These are phyloP conservation scores for Drosophila formosana DNA, from an alignment of 2,888 invertebrate genomes.

Conservation along the genomic window DNA sequence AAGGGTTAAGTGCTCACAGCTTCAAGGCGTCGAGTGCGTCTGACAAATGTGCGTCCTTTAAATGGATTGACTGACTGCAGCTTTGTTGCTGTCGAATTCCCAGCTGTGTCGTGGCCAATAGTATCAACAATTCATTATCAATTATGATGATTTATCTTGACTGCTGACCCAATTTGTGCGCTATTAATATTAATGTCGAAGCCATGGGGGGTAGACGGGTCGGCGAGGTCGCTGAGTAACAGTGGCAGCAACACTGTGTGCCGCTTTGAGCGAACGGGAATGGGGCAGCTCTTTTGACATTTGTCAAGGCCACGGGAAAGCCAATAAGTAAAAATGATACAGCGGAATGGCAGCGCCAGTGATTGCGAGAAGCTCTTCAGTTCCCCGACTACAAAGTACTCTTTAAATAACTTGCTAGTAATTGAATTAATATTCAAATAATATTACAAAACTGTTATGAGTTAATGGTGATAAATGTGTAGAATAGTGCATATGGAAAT, in stretches of 20 bases:
- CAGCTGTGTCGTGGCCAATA: slow-evolving; percentile 39
- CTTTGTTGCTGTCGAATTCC: slow-evolving; percentile 26
- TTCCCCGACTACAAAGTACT: background rate
- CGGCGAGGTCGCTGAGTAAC: background rate
- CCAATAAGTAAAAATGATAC: slow-evolving; percentile 4
- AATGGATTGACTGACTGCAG: slow-evolving; percentile 12
- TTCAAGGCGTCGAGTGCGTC: slow-evolving; percentile 5
- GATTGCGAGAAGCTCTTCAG: background rate
- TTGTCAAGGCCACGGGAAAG: slow-evolving; percentile 40
- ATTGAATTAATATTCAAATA: background rate
- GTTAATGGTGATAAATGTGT: background rate
- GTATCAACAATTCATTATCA: slow-evolving; percentile 78
- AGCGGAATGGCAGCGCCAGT: background rate
- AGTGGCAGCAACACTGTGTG: slow-evolving; percentile 20
- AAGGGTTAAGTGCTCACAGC: background rate
- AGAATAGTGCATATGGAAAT: too few relatives aligned
- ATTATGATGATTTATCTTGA: slow-evolving; percentile 79
- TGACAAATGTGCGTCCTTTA: slow-evolving; percentile 41
- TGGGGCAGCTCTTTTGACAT: slow-evolving; percentile 26
- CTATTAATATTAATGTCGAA: slow-evolving; percentile 75
- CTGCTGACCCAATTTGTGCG: slow-evolving; percentile 75
- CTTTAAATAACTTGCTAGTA: background rate
- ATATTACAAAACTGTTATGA: too few relatives aligned
- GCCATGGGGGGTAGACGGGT: background rate
- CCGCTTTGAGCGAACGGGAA: background rate